These are phyloP conservation scores for Rhombomys opimus DNA, from an alignment of 2,113 vertebrate species.

Conservation along the genomic window DNA sequence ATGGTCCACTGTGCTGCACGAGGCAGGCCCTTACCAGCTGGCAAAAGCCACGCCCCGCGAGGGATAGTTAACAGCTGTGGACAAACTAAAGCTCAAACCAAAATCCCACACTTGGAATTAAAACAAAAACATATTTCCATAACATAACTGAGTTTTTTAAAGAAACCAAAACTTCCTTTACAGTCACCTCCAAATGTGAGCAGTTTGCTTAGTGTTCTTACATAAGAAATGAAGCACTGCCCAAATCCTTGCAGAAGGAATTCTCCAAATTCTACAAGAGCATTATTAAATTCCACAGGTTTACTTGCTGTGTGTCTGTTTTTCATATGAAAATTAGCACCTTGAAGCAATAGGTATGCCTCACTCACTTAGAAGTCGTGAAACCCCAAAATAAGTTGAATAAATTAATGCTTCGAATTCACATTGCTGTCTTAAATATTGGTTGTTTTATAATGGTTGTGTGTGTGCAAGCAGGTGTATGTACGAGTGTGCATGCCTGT, in stretches of 20 bases:
- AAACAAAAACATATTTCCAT: too few species aligned
- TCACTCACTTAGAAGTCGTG: background rate
- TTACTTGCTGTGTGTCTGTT: background rate
- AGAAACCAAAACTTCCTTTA: too few species aligned
- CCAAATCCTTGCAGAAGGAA: background rate
- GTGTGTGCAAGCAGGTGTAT: background rate
- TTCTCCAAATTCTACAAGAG: background rate
- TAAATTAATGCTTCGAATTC: background rate
- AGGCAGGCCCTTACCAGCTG: too few species aligned
- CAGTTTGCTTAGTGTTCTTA: accelerated
- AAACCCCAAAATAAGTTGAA: background rate
- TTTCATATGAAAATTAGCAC: background rate
- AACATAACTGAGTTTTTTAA: too few species aligned
- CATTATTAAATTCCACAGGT: background rate
- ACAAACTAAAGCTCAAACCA: too few species aligned
- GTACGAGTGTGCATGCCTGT: background rate
- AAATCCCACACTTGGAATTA: too few species aligned
- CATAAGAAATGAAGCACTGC: background rate
- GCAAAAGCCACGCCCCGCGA: too few species aligned
- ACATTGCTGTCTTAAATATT: background rate
- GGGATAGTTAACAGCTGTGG: too few species aligned
- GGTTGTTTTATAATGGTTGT: background rate
- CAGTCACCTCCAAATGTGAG: background rate
- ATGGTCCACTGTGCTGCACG: too few species aligned
- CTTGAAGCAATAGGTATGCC: background rate